Percentiles rank a stretch among this genome's conserved stretches.
Conservation (phyloP, 2,888 invertebrate genomes). For the Himalopsyche anomala region DNA sequence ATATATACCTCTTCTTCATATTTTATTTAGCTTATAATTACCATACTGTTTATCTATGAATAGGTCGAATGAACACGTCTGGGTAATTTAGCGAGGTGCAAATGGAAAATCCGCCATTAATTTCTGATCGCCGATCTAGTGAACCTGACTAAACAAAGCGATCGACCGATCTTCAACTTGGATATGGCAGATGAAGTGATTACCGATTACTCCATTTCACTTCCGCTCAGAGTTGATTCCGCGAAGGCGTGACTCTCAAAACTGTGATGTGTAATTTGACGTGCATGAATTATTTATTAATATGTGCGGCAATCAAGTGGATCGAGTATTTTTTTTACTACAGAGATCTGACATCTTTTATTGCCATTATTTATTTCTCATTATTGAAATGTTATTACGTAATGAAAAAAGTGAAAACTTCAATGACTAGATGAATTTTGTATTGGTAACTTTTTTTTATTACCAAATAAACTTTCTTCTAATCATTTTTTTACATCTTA, state of each 20-base stretch:
- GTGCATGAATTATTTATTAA: slow-evolving; percentile 32
- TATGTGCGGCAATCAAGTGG: neutral
- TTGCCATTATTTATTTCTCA: too few relatives aligned
- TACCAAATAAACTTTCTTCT: too few relatives aligned
- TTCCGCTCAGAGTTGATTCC: slow-evolving; percentile 2
- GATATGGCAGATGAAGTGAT: slow-evolving; percentile 29
- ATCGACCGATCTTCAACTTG: slow-evolving; percentile 9
- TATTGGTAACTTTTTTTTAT: too few relatives aligned
- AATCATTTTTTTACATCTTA: too few relatives aligned
- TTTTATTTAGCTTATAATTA: too few relatives aligned
- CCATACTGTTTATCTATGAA: too few relatives aligned
- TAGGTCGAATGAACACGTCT: slow-evolving; percentile 8
- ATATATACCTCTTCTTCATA: too few relatives aligned
- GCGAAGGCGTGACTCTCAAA: slow-evolving; percentile 35
- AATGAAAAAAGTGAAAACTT: too few relatives aligned
- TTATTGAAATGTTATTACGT: too few relatives aligned
- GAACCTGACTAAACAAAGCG: slow-evolving; percentile 40
- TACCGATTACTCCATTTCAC: slow-evolving; percentile 42
- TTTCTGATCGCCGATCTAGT: neutral
- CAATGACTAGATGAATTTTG: too few relatives aligned
- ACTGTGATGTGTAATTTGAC: slow-evolving; percentile 29
- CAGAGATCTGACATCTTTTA: slow-evolving; percentile 29
- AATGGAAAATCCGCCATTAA: slow-evolving; percentile 10
- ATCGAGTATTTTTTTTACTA: neutral
- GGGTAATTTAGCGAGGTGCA: slow-evolving; percentile 3